A percentile compares a stretch with the other conserved stretches of the same genome.
Conservation (phyloP, 2,888 invertebrate genomes). For the Cephus pygmeus region DNA sequence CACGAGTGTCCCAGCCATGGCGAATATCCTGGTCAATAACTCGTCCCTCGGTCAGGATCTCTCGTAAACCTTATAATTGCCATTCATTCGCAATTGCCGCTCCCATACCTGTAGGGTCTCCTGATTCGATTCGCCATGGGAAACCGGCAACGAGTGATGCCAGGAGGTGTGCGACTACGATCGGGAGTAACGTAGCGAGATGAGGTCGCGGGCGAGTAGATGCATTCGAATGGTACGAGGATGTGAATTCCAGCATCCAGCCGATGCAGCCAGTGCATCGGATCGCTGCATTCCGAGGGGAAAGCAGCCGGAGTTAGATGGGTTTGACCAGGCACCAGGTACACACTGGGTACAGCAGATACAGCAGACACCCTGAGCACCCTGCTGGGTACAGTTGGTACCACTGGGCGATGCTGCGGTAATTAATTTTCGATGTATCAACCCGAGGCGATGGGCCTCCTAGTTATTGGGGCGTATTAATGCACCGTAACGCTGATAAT, state of each 20-base stretch:
- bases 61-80: neutral
- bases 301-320: constrained; percentile 18
- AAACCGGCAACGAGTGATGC: neutral
- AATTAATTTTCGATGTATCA: constrained; percentile 46
- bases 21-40: neutral
- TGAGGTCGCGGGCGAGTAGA: neutral
- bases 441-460: constrained; percentile 33
- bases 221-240: neutral
- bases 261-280: neutral
- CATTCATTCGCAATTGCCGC: neutral
- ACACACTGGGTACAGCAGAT: neutral
- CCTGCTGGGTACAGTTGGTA: neutral
- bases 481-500: constrained; percentile 38
- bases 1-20: neutral
- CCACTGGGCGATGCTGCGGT: constrained; percentile 32
- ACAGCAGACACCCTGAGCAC: neutral
- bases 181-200: neutral
- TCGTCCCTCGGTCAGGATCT: neutral
- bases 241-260: neutral
- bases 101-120: neutral
- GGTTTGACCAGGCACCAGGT: constrained; percentile 28
- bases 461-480: constrained; percentile 38
- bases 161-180: neutral
- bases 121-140: neutral
- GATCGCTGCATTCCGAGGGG: neutral